phyloP scores from a whole-genome alignment of 2,888 invertebrate genomes.

The Oasisia sp. region DNA sequence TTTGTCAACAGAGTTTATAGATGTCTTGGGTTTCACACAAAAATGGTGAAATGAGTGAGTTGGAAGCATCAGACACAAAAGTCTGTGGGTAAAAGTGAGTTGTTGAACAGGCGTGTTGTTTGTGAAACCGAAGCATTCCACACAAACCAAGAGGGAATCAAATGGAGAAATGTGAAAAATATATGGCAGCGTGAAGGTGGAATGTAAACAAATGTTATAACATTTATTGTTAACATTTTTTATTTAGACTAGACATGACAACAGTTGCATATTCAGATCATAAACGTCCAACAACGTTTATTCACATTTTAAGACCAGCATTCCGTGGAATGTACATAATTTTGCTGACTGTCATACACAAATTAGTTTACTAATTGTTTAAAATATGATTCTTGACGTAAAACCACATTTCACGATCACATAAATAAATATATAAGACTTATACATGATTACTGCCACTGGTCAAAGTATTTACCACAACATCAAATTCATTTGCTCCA shows the following conservation, averaged over 20 bases:
- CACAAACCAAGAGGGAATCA: neutral
- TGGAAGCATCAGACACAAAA: no score
- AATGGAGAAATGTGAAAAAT: neutral
- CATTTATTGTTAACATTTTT: neutral
- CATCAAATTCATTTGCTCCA: no score
- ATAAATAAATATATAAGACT: neutral
- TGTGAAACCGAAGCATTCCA: neutral
- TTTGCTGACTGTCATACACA: neutral
- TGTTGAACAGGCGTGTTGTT: no score
- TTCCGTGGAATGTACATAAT: neutral
- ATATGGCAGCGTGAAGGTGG: neutral
- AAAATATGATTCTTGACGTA: neutral
- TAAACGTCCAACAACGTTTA: neutral
- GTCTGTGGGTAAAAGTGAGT: no score
- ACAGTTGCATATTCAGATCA: neutral
- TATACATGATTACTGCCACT: no score
- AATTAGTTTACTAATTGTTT: neutral
- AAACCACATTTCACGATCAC: neutral
- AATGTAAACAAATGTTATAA: neutral
- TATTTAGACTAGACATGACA: neutral
- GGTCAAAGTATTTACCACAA: no score
- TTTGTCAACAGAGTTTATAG: no score
- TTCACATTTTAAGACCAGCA: neutral
- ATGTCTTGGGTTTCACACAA: no score
- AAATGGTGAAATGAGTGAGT: no score